Base-by-base conservation (phyloP, 2,888 invertebrate species). In the Acheta domesticus region DNA sequence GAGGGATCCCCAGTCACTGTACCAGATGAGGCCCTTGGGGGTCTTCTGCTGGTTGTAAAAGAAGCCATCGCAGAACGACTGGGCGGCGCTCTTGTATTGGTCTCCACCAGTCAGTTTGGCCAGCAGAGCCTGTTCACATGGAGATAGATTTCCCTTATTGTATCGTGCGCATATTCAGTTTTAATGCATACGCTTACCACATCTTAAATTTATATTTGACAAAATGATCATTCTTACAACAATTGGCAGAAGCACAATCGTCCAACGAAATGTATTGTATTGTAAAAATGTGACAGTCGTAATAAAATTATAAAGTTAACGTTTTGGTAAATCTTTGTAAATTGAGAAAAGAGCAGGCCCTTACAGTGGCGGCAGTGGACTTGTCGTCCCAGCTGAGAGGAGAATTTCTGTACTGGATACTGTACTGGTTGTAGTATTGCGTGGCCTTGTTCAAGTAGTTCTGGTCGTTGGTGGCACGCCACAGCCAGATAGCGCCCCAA, bases 11-110 rank as follows among this genome's bases (percentile, higher is more conserved):
- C 49, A 74, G 23, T 77, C 75, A 1, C 48, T 19, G 48, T 77
- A 74, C n/a, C 48, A 79, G n/a, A 79, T 77, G 14, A 79, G 77
- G 19, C 79, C 79, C 36, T 79, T 77, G 14, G 79, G 79, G 20
- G 79, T 79, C 23, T 49, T 77, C 49, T 77, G 77, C 74, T 77
- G 77, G n/a, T 48, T 77, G 19, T 74, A 21, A 3, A 0, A 23
- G 5, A 21, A 14, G 75, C 20, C 14, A 12, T 75, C 75, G 75
- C 75, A 75, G 75, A 21, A 75, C n/a, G 12, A 21, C 11, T 75
- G 75, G 5, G 21, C 12, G 11, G 75, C 19, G 5, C 12, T 16
- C 21, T 20, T 23, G 23, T 75, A 75, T 14, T 21, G 19, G 14
- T 11, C 23, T 16, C 20, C 75, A 4, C 75, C 36, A 20, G 75